Evolutionary conservation across 2,888 invertebrate species (phyloP).

Genomic region (Acanthoscelides obtectus): DNA sequence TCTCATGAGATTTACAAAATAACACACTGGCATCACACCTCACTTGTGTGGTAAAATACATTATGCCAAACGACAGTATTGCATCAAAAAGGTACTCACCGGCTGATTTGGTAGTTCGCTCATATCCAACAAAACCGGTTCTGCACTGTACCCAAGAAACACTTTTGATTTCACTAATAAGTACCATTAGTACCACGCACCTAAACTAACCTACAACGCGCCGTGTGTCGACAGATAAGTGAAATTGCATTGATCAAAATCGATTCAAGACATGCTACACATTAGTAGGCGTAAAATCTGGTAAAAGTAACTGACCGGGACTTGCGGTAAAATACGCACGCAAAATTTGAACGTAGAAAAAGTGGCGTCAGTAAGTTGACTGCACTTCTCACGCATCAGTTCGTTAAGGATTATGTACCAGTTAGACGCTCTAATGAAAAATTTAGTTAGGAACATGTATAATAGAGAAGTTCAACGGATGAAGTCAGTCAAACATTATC

Average conservation of each 20-base stretch:
- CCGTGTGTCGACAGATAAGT: neutral
- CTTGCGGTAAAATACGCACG: neutral
- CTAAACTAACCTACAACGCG: neutral
- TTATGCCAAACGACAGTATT: too few species aligned
- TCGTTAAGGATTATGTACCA: too few species aligned
- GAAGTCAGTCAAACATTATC: too few species aligned
- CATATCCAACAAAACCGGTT: neutral
- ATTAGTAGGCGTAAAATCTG: neutral
- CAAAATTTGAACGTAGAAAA: neutral
- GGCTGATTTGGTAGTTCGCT: neutral
- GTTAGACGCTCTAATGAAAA: too few species aligned
- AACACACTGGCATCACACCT: too few species aligned
- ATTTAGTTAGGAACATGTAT: too few species aligned
- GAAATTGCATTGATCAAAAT: neutral
- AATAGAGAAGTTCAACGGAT: too few species aligned
- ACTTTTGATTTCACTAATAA: neutral
- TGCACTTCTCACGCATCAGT: too few species aligned
- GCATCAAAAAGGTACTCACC: neutral
- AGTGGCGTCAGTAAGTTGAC: too few species aligned
- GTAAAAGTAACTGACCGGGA: neutral
- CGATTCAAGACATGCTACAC: neutral
- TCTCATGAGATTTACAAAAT: too few species aligned
- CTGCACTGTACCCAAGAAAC: neutral
- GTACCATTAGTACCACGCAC: neutral
- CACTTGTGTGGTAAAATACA: too few species aligned